These are phyloP conservation scores for Argynnis bischoffii DNA, from an alignment of 2,888 invertebrate species.

Conservation along the genomic window DNA sequence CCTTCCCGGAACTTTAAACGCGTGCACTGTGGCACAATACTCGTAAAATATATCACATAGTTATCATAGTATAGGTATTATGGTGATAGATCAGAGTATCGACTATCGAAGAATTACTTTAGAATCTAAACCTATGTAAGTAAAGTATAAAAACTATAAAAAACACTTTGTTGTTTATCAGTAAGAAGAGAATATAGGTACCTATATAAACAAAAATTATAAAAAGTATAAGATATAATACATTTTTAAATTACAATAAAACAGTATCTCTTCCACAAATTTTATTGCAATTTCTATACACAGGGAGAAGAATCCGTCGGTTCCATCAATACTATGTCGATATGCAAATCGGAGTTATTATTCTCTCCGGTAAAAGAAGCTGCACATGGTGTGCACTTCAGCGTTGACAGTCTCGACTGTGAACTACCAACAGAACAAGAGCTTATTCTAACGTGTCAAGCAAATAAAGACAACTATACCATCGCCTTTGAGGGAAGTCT, in stretches of 20 bases:
- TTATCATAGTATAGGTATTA: background rate
- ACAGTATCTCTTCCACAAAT: no score
- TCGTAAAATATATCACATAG: constrained; percentile 26
- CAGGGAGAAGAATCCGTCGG: constrained; percentile 89
- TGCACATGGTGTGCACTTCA: constrained; percentile 88
- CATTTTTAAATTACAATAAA: no score
- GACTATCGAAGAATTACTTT: background rate
- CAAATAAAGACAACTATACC: constrained; percentile 97
- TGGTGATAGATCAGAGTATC: background rate
- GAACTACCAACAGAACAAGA: constrained; percentile 91
- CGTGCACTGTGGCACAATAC: constrained; percentile 38
- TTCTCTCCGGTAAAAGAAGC: constrained; percentile 95
- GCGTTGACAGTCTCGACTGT: constrained; percentile 95
- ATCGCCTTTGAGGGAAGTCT: constrained; percentile 96
- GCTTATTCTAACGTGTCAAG: constrained; percentile 94
- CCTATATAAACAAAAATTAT: no score
- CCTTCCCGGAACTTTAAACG: constrained; percentile 59
- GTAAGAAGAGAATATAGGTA: no score
- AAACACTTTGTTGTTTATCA: no score
- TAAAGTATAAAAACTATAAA: no score
- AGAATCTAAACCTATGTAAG: background rate
- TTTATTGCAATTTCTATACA: constrained; percentile 27
- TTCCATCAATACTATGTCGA: constrained; percentile 91
- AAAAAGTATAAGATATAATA: no score
- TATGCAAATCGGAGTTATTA: constrained; percentile 94